These are phyloP conservation scores for Patella ulyssiponensis DNA, from an alignment of 2,888 invertebrate genomes.

Conservation along the genomic window DNA sequence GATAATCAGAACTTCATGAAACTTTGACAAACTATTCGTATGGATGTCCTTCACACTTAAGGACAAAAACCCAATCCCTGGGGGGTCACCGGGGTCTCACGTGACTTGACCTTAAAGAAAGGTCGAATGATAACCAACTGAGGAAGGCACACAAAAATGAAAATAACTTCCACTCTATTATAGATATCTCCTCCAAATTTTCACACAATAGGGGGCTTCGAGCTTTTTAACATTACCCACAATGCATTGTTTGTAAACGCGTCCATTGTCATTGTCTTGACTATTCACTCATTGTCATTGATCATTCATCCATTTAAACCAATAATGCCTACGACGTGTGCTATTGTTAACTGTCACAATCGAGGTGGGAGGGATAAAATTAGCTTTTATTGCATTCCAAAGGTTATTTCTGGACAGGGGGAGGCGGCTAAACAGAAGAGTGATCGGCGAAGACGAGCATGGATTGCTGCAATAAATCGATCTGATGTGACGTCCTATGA, in stretches of 20 bases:
- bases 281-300: background rate
- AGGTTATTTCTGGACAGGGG: background rate
- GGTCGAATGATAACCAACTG: too few species aligned
- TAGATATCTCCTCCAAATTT: too few species aligned
- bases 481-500: background rate
- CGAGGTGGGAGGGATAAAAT: background rate
- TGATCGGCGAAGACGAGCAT: background rate
- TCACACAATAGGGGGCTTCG: too few species aligned
- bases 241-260: background rate
- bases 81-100: too few species aligned
- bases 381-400: conserved; percentile 6
- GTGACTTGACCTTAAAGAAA: too few species aligned
- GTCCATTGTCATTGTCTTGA: background rate
- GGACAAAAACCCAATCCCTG: too few species aligned
- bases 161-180: too few species aligned
- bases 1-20: too few species aligned
- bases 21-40: too few species aligned
- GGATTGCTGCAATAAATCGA: conserved; percentile 12
- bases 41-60: too few species aligned
- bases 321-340: background rate
- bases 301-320: background rate
- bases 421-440: background rate
- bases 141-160: too few species aligned
- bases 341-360: conserved; percentile 1
- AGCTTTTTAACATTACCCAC: conserved; percentile 5